Base-by-base conservation (phyloP, 2,113 vertebrate species). In the Muntiacus reevesi region DNA sequence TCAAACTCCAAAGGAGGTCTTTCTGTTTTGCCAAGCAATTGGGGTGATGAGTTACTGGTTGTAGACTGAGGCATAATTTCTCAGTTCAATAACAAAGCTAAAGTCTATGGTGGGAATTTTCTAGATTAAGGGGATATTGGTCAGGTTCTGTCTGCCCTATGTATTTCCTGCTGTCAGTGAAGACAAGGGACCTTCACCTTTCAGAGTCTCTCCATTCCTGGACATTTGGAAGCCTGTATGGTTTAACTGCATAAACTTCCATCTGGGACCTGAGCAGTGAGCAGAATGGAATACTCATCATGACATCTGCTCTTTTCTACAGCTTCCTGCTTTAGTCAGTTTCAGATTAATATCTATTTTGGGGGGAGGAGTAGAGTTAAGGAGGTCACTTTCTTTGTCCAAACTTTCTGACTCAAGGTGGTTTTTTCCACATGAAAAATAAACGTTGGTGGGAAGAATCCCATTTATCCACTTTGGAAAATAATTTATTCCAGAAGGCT, bases 251-350 rank as follows among this genome's bases (percentile, higher is more conserved):
- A 67, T 36, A 71, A 89, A 62, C 23, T 94, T 79, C 21, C 25
- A 95, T 7, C 50, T 94, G 60, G 25, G 45, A 33, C 14, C 21
- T 85, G 27, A 94, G 50, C 7, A 86, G 87, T 86, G 91, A 91
- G 30, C 28, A 60, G 60, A 90, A 87, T 71, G 54, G 40, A 94
- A 71, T 94, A 78, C 14, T 89, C 71, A 82, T 71, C 30, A 50
- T 52, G 50, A 88, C 23, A 95, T 50, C 54, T 60, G 40, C 85
- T 94, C n/a, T 36, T 94, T 96, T 96, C 91, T 91, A 78, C 4
- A 60, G 15, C 43, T 96, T 97, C 92, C 82, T 91, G 43, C 47
- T 96, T 95, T 91, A 83, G 43, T 97, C 78, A 91, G 43, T 78
- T 94, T 83, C 59, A 81, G 36, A 43, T 94, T 97, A 85, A 36